Evolutionary conservation across 2,113 vertebrate genomes (phyloP), one percentile per base, ranked within the genome.

Genomic region (Silurus meridionalis): DNA sequence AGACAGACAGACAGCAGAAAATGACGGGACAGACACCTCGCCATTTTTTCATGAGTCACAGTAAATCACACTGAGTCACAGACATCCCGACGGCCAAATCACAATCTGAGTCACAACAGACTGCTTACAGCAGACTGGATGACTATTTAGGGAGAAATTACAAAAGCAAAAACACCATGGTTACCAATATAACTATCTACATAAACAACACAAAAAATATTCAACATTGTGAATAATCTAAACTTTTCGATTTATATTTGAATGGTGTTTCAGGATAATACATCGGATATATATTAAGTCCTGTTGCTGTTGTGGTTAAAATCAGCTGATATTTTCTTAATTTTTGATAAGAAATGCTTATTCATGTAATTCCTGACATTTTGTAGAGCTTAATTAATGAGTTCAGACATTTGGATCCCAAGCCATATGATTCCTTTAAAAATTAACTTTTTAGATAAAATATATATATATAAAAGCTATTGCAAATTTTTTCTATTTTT

Each of bases 101-200:
- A 5, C 52, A 71, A 58, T n/a, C 82, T 72, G 82, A 72, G 17
- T 71, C 66, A 83, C 66, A 72, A 53, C 63, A 64, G 60, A 50
- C 80, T 63, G 37, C 50, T 19, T 7, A 60, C 19, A 1, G 3
- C 15, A 25, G 2, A 23, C 19, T 46, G 6, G 28, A 71, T 61
- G 82, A 83, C 21, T 83, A 13, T 48, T 4, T 6, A 52, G n/a
- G 37, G 71, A 75, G 72, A 58, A 19, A 10, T 58, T 37, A 25
- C 77, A 58, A 10, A 58, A 58, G 14, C 25, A 37, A 17, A 21
- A 28, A 8, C 77, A 37, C 77, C 11, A 58, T 79, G 25, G 53
- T 50, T 53, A 64, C 80, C 5, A 3, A 17, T 7, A 4, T 23
- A 9, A 50, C 19, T 13, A 2, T n/a, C 63, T 13, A 64, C 8